These are phyloP conservation scores for Goniozus legneri DNA, from an alignment of 1,140 invertebrate species.

Conservation along the genomic window DNA sequence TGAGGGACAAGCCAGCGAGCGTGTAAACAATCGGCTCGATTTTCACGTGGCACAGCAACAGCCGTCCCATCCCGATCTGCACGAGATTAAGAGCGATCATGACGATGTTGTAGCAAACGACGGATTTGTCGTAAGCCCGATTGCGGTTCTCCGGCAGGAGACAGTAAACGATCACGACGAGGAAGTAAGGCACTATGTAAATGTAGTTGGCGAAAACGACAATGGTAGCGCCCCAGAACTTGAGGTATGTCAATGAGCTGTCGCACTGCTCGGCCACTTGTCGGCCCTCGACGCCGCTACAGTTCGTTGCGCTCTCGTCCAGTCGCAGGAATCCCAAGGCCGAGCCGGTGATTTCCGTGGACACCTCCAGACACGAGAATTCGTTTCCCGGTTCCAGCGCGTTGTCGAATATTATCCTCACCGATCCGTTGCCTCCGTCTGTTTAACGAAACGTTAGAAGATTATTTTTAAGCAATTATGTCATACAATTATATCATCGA, in stretches of 20 bases:
- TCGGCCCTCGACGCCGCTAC: too few relatives aligned
- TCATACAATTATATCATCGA: too few relatives aligned
- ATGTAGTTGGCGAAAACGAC: constrained; percentile 33
- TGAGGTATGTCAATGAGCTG: constrained; percentile 24
- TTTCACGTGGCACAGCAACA: constrained; percentile 25
- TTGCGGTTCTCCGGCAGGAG: constrained; percentile 18
- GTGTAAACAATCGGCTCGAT: constrained; percentile 11
- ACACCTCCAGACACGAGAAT: background rate
- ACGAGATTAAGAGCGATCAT: constrained; percentile 24
- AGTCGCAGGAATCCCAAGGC: too few relatives aligned
- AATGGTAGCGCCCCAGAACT: constrained; percentile 35
- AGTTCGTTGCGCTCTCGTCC: too few relatives aligned
- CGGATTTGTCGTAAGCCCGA: constrained; percentile 33
- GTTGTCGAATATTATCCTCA: background rate
- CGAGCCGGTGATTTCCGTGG: background rate
- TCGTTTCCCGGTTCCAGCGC: background rate
- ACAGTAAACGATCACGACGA: constrained; percentile 31
- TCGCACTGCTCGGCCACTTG: constrained; percentile 21
- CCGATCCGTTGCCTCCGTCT: background rate
- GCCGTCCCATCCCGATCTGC: constrained; percentile 23
- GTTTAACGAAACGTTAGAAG: too few relatives aligned
- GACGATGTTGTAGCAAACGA: constrained; percentile 24
- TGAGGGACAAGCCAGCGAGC: constrained; percentile 24
- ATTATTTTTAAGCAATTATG: too few relatives aligned
- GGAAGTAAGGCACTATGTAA: constrained; percentile 31